Evolutionary conservation across 2,888 invertebrate species (phyloP).

Genomic region (Aleiodes testaceus): DNA sequence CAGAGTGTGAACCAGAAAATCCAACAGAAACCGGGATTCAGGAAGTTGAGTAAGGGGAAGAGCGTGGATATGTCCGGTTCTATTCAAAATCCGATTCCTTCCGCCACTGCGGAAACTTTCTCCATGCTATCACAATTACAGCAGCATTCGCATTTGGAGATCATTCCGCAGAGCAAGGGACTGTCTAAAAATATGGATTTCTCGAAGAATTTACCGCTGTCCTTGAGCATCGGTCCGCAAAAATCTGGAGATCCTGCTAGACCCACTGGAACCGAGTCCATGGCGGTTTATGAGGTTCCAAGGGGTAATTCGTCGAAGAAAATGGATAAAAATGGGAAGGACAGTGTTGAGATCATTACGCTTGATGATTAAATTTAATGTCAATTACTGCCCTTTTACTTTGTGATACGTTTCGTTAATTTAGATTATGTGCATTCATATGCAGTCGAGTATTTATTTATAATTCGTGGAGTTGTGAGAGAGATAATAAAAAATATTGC

Average conservation of each 20-base stretch:
- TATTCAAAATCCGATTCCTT: slow-evolving; percentile 49
- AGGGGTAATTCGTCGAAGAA: slow-evolving; percentile 57
- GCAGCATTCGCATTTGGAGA: slow-evolving; percentile 69
- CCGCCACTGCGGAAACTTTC: slow-evolving; percentile 58
- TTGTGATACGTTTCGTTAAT: slow-evolving; percentile 16
- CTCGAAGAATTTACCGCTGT: slow-evolving; percentile 57
- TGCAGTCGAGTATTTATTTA: slow-evolving; percentile 4
- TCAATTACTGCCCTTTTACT: not conserved
- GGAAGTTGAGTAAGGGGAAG: slow-evolving; percentile 54
- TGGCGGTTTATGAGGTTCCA: slow-evolving; percentile 60
- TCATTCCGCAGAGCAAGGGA: slow-evolving; percentile 66
- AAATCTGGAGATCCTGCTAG: slow-evolving; percentile 57
- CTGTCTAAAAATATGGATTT: slow-evolving; percentile 60
- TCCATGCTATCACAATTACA: slow-evolving; percentile 66
- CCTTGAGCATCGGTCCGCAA: slow-evolving; percentile 58
- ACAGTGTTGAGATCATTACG: slow-evolving; percentile 69
- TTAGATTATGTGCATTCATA: not conserved
- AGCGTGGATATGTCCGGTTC: slow-evolving; percentile 43
- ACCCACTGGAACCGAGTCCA: slow-evolving; percentile 55
- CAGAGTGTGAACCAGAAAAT: slow-evolving; percentile 48
- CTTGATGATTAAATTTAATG: slow-evolving; percentile 62
- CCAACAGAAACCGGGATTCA: slow-evolving; percentile 48
- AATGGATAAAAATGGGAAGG: slow-evolving; percentile 57
- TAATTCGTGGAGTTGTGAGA: not conserved
- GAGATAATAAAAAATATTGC: not conserved